A percentile compares a stretch with the other conserved stretches of the same genome.
phyloP scores from a whole-genome alignment of 2,113 vertebrate genomes.

The Zonotrichia leucophrys region DNA sequence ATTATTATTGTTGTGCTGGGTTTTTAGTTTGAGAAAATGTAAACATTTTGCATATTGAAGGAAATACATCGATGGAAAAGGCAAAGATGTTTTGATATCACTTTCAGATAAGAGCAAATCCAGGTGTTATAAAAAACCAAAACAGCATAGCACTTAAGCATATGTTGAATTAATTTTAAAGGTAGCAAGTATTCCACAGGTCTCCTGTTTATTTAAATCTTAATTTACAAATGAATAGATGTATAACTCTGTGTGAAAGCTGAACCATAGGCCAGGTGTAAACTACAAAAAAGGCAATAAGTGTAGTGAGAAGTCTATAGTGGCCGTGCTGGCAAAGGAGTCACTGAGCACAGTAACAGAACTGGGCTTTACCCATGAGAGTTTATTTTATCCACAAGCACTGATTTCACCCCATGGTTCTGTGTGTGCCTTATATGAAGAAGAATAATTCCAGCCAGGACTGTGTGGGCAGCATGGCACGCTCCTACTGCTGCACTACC shows the following conservation, averaged over 20 bases:
- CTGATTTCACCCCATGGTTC: not conserved
- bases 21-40: not conserved
- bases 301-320: not conserved
- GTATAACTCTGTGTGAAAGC: not conserved
- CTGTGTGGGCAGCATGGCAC: not conserved
- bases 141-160: not conserved
- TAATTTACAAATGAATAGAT: not conserved
- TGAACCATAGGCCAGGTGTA: not conserved
- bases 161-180: not conserved
- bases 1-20: not conserved
- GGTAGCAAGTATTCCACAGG: not conserved
- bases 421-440: not conserved
- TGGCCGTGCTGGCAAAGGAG: not conserved
- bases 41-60: not conserved
- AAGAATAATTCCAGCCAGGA: not conserved
- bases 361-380: accelerated
- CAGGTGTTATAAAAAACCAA: not conserved
- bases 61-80: not conserved
- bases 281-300: not conserved
- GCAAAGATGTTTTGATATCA: not conserved
- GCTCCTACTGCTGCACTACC: not conserved
- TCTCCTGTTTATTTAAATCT: not conserved
- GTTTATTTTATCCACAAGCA: not conserved
- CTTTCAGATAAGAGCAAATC: not conserved
- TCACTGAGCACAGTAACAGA: not conserved